A percentile compares a stretch with the other conserved stretches of the same genome.
phyloP scores from a whole-genome alignment of 2,888 invertebrate genomes.

The Lithophane semibrunnea region DNA sequence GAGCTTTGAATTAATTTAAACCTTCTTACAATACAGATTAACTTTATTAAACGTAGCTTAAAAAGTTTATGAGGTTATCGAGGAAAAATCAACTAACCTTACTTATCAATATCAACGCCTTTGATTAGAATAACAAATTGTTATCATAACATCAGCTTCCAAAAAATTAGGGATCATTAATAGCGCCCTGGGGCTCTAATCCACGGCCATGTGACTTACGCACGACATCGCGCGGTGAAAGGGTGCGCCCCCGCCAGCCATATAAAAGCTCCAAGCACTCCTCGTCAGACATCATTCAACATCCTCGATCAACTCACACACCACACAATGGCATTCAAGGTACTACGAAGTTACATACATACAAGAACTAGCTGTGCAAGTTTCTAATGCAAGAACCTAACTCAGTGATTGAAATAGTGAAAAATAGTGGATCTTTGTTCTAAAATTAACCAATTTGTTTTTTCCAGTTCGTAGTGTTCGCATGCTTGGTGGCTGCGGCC shows the following conservation, averaged over 20 bases:
- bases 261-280: conserved; percentile 85
- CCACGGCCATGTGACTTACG: conserved; percentile 81
- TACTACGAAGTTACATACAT: conserved; percentile 64
- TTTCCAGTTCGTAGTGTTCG: conserved; percentile 82
- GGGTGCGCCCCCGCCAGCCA: conserved; percentile 83
- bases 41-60: neutral
- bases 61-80: neutral
- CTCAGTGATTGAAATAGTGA: conserved; percentile 7
- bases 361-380: conserved; percentile 4
- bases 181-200: conserved; percentile 79
- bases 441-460: conserved; percentile 51
- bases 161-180: conserved; percentile 67
- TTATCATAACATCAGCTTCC: conserved; percentile 48
- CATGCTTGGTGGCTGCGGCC: conserved; percentile 82
- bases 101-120: neutral
- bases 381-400: conserved; percentile 12
- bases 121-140: conserved; percentile 22
- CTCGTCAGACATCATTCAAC: conserved; percentile 84
- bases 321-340: conserved; percentile 88
- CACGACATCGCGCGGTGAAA: conserved; percentile 81
- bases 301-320: conserved; percentile 79
- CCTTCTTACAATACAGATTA: neutral
- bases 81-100: neutral
- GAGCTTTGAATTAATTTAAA: neutral
- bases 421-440: neutral